Base-by-base conservation (phyloP, 1,140 invertebrate genomes). In the Dermatophagoides farinae region DNA sequence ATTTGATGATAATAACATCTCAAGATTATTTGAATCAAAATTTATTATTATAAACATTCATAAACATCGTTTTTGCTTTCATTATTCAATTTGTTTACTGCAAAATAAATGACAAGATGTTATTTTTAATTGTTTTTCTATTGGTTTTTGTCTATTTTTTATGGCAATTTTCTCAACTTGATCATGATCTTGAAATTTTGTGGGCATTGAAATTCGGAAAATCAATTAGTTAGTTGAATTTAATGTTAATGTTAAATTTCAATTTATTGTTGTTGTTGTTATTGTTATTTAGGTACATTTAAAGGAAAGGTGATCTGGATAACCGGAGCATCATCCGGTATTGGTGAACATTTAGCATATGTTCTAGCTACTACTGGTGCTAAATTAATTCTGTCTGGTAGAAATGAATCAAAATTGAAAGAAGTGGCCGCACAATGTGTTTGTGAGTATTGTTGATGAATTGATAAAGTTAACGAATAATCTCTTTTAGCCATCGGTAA, bases 261-360 rank as follows among this genome's bases (percentile, higher is more conserved):
- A 38, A 62, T 18, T 44, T 57, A 25, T 44, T 31, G 61, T 46
- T 37, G 41, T 9, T n/a, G 16, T 18, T 31, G 14, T 14, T 38
- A 1, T 40, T 16, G 12, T n/a, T 53, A 9, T 9, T 49, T 60
- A n/a, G 58, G 47, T 51, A 44, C 41, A 12, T 43, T 12, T 11
- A n/a, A 22, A n/a, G 16, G 22, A 25, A 20, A 87, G 72, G 84
- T 89, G 6, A 79, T 87, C 0, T 90, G 87, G 83, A 83, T 92
- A 65, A 88, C 84, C 2, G 86, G 88, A 41, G 84, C 86, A 12
- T 89, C 86, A 0, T 86, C 84, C 74, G 88, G 88, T 44, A 89
- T 91, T 66, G 88, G 88, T 14, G 83, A 87, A 73, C 70, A 78
- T 63, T 70, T 87, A 52, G 84, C 86, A 0, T 76, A 84, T 60